These are phyloP conservation scores for Ganaspis sp. DNA, from an alignment of 1,140 invertebrate species.

Conservation along the genomic window DNA sequence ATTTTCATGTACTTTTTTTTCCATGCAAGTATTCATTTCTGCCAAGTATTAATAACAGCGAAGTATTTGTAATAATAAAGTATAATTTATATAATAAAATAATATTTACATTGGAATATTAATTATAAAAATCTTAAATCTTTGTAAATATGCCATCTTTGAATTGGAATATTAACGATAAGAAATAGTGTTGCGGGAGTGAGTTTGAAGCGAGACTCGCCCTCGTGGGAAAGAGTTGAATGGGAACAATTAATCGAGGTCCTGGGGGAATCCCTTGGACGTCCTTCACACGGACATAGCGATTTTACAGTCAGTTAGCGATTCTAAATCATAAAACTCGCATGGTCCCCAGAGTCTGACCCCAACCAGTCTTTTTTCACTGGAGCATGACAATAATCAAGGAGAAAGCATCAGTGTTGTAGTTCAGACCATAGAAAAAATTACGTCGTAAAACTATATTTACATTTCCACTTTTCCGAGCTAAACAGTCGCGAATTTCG, in stretches of 20 bases:
- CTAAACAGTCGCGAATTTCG: neutral
- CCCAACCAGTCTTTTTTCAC: constrained; percentile 1
- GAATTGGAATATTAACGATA: neutral
- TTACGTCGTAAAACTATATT: constrained; percentile 18
- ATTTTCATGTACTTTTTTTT: no score
- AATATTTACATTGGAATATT: neutral
- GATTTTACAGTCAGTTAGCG: constrained; percentile 30
- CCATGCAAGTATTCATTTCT: no score
- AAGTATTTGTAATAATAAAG: no score
- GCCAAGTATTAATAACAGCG: no score
- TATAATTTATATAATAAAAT: no score
- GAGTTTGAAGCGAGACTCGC: neutral
- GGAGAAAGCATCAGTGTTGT: neutral
- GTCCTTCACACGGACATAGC: constrained; percentile 23
- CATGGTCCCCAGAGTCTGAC: constrained; percentile 12
- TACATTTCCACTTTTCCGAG: neutral
- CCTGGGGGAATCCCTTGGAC: constrained; percentile 16
- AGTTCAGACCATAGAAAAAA: neutral
- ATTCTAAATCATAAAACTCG: constrained; percentile 20
- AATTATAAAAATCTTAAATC: no score
- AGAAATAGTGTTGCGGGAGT: neutral
- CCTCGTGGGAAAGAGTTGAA: constrained; percentile 11
- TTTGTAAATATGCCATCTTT: no score
- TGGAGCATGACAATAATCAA: neutral
- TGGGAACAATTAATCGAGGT: constrained; percentile 21